Base-by-base conservation (phyloP, 2,113 vertebrate species). In the Coracopsis vasa region DNA sequence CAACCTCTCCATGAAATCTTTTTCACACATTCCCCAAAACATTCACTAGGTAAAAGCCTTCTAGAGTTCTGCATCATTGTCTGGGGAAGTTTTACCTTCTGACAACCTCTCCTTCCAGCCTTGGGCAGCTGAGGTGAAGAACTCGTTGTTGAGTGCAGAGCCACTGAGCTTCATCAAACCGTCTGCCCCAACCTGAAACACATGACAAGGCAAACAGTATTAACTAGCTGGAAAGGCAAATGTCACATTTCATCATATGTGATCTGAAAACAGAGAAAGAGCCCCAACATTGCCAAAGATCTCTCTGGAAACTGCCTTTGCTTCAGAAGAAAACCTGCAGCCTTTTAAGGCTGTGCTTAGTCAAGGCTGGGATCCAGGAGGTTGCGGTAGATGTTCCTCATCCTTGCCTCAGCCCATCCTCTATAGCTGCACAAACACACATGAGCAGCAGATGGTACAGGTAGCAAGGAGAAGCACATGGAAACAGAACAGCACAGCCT, bases 81-180 rank as follows among this genome's bases (percentile, higher is more conserved):
- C 4, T 18, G 35, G 42, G 13, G 60, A 35, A 25, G 35, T 93
- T 97, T 97, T 92, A 99, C 99, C 99, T 98, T 99, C 99, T 12
- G 99, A 97, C 35, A 99, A 96, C 62, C 99, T 97, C 94, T 99
- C 99, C 94, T 99, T 99, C 99, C 99, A 99, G 21, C 99, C 99
- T 92, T 99, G 99, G 10, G 99, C 99, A 29, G 99, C 99, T 18
- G 99, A 99, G 8, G 99, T 99, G 96, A 99, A 99, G 98, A 99
- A 99, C 95, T 99, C 99, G 13, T 99, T 99, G 98, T 99, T 99
- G 96, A 99, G 98, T 2, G 99, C 99, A 3, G 99, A 99, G 80
- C 98, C 98, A 62, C 98, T 99, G 90, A 99, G 98, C 97, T 98
- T 99, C 98, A 99, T 97, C 62, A 99, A 92, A 51, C 99, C 99